A percentile compares a stretch with the other conserved stretches of the same genome.
Evolutionary conservation across 2,888 invertebrate species (phyloP).

Genomic region (Ligdia adustata): DNA sequence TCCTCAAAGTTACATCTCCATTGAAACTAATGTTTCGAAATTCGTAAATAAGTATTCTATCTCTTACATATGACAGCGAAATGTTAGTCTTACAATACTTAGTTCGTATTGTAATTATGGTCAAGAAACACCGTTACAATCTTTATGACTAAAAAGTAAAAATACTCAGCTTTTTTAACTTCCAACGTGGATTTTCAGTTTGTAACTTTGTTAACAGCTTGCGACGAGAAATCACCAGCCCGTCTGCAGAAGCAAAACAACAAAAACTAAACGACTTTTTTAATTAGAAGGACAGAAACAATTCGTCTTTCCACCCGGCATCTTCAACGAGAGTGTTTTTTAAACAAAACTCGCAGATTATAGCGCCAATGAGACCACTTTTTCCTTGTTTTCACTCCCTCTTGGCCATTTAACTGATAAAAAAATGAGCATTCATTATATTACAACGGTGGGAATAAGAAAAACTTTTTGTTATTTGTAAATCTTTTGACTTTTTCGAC

Average conservation of each 20-base stretch:
- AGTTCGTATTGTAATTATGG: too few relatives aligned
- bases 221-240: slow-evolving; percentile 9
- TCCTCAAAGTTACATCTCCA: too few relatives aligned
- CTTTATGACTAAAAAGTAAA: background rate
- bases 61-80: too few relatives aligned
- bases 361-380: slow-evolving; percentile 32
- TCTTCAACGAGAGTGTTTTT: slow-evolving; percentile 24
- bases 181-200: background rate
- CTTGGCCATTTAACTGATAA: slow-evolving; percentile 31
- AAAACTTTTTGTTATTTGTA: slow-evolving; percentile 28
- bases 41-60: too few relatives aligned
- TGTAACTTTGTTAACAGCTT: background rate
- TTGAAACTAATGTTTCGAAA: too few relatives aligned
- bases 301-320: slow-evolving; percentile 24
- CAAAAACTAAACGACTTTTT: slow-evolving; percentile 26
- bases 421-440: slow-evolving; percentile 28
- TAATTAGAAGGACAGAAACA: slow-evolving; percentile 33
- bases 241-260: slow-evolving; percentile 6
- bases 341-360: slow-evolving; percentile 32
- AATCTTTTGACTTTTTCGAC: slow-evolving; percentile 30
- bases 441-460: slow-evolving; percentile 14
- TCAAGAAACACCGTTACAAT: too few relatives aligned
- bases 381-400: slow-evolving; percentile 33
- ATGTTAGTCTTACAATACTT: too few relatives aligned
- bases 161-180: background rate